phyloP scores from a whole-genome alignment of 2,797 vertebrate species.

The Caiman crocodilus region DNA sequence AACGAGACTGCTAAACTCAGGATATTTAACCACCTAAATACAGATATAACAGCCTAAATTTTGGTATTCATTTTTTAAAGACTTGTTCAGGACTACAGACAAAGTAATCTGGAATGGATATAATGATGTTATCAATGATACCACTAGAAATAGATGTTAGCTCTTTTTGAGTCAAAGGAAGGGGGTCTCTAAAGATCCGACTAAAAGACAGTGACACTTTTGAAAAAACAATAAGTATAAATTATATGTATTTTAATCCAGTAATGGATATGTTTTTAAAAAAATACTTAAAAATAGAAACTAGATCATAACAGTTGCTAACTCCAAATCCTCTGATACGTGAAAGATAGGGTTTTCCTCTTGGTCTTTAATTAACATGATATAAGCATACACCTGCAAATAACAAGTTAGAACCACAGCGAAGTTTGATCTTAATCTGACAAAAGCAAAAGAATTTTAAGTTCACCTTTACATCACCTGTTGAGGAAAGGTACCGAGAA shows the following conservation, averaged over 20 bases:
- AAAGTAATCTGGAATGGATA: slow-evolving; percentile 44
- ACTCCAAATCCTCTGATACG: slow-evolving; percentile 10
- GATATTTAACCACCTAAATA: not conserved
- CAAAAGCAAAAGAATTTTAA: slow-evolving; percentile 34
- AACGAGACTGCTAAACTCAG: slow-evolving; percentile 38
- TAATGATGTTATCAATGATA: slow-evolving; percentile 43
- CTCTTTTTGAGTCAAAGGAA: slow-evolving; percentile 58
- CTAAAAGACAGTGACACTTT: slow-evolving; percentile 55
- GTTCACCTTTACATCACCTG: slow-evolving; percentile 65
- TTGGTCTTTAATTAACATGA: slow-evolving; percentile 44
- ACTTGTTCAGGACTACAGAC: not conserved
- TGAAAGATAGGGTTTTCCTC: slow-evolving; percentile 20
- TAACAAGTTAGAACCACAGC: not conserved
- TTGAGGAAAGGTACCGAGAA: slow-evolving; percentile 24
- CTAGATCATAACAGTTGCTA: slow-evolving; percentile 61
- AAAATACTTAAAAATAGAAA: not conserved
- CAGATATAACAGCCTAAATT: slow-evolving; percentile 4
- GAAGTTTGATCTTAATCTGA: slow-evolving; percentile 30
- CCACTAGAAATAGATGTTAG: slow-evolving; percentile 39
- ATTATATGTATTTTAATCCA: slow-evolving; percentile 30
- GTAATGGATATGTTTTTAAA: not conserved
- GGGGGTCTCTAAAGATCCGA: slow-evolving; percentile 39
- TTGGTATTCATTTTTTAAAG: slow-evolving; percentile 44
- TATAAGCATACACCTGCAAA: slow-evolving; percentile 5
- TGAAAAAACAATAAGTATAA: slow-evolving; percentile 49